These are phyloP conservation scores for Eurystomus glaucurus DNA, from an alignment of 2,797 vertebrate species.

Conservation along the genomic window DNA sequence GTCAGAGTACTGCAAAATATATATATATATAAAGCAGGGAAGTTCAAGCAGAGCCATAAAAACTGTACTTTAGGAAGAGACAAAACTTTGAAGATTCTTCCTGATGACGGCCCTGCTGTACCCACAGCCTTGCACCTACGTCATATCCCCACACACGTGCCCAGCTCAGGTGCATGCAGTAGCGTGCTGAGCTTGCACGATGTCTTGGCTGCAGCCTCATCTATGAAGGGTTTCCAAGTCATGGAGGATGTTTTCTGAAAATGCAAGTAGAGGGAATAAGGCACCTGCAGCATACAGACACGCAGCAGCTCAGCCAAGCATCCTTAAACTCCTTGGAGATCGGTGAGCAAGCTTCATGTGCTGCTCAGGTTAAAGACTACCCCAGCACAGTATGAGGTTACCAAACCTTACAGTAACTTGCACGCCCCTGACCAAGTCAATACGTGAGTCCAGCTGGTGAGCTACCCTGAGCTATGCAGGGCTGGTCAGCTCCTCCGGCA, in stretches of 20 bases:
- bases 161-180: accelerated
- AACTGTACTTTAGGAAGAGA: slow-evolving; percentile 68
- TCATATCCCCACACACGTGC: neutral
- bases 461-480: neutral
- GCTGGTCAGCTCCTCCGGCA: neutral
- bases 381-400: neutral
- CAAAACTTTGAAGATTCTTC: slow-evolving; percentile 55
- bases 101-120: neutral
- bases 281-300: neutral
- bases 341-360: accelerated
- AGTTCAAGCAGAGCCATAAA: slow-evolving; percentile 71
- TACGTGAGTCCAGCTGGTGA: neutral
- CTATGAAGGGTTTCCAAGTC: neutral
- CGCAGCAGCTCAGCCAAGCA: neutral
- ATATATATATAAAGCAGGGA: neutral
- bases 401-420: neutral
- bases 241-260: neutral
- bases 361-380: neutral
- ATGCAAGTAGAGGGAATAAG: neutral
- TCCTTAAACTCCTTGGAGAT: neutral
- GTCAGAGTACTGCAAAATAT: neutral
- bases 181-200: neutral
- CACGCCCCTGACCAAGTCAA: accelerated
- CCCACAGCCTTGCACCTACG: accelerated
- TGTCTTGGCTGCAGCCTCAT: neutral